phyloP scores from a whole-genome alignment of 2,797 vertebrate genomes.

The Poliocrania exsul region DNA sequence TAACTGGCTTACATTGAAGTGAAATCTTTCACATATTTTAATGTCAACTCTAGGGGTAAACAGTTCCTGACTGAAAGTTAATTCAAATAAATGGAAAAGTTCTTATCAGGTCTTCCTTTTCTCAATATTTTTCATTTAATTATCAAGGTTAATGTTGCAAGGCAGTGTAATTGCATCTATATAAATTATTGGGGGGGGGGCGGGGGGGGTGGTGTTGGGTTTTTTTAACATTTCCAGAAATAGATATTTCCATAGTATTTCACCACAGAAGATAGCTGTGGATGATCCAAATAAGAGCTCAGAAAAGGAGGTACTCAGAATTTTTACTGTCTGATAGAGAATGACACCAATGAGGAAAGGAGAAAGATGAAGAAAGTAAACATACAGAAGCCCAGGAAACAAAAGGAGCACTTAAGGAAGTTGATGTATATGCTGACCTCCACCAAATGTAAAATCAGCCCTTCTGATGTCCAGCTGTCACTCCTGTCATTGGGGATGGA shows the following conservation, averaged over 20 bases:
- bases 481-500: not conserved
- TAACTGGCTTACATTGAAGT: not conserved
- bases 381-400: not conserved
- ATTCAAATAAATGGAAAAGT: not conserved
- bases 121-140: not conserved
- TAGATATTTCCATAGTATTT: not conserved
- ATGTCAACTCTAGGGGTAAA: not conserved
- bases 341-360: not conserved
- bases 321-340: not conserved
- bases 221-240: not conserved
- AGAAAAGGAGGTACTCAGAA: not conserved
- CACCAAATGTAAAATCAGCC: not conserved
- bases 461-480: not conserved
- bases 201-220: fast-evolving
- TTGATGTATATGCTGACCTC: not conserved
- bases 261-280: not conserved
- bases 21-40: not conserved
- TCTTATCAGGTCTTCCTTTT: not conserved
- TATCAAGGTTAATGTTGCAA: not conserved
- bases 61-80: not conserved
- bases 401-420: not conserved
- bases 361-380: not conserved
- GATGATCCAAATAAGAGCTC: not conserved
- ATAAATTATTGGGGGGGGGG: not conserved
- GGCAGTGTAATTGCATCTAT: not conserved